Base-by-base conservation (phyloP, 2,888 invertebrate species). In the Myathropa florea region DNA sequence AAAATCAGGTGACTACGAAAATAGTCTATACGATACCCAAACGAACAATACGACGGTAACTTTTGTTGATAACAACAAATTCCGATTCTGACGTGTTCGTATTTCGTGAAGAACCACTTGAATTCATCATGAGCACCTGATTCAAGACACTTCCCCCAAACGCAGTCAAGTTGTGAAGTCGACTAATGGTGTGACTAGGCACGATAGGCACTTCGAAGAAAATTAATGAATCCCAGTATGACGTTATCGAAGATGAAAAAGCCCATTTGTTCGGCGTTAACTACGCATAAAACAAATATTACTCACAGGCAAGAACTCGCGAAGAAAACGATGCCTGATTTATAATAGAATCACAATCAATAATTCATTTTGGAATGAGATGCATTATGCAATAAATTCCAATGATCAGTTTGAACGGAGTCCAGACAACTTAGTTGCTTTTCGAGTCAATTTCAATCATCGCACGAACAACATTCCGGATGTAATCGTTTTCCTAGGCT, bases 161-260 rank as follows among this genome's bases (percentile, higher is more conserved):
- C 28, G 28, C 24, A 12, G 21, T 36, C 12, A 33, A 33, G 33
- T 10, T 30, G 23, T 9, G 24, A 65, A 46, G 23, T 57, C 24
- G 68, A 68, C 33, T 33, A 68, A 33, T 68, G 24, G 68, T 68
- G 67, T 67, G 46, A 67, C 53, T 67, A 28, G 53, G 28, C 26
- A 28, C 28, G 53, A 55, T 67, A 67, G 28, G 28, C 57, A 21
- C 4, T 68, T 68, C 57, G 21, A 14, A 14, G 55, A 18, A 68
- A 68, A 68, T 57, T 68, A 57, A 68, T 68, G 68, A 68, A 57
- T 57, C 57, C 1, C 57, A 55, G 55, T 55, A 23, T 55, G 55
- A 26, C 21, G 21, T 53, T 67, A 67, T 67, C 30, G 28, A 21
- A 28, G 3, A 26, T 26, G 65, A 65, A n/a, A 30, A 67, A 14